These are phyloP conservation scores for Podarcis muralis DNA, from an alignment of 2,113 vertebrate species.

Conservation along the genomic window DNA sequence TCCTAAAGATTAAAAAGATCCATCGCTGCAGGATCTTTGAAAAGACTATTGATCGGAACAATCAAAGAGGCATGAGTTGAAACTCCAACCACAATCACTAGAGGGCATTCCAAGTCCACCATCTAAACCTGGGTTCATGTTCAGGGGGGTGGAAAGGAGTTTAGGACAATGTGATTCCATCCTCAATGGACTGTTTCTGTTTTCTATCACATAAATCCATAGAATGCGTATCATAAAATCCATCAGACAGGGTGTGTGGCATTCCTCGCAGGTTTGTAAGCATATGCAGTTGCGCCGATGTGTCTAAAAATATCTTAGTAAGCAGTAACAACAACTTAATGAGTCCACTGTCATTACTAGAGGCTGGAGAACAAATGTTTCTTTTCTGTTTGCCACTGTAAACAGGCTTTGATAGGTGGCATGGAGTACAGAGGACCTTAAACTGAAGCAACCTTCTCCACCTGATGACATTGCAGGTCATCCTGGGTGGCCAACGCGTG, in stretches of 20 bases:
- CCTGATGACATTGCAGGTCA: conserved; percentile 46
- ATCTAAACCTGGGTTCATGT: neutral
- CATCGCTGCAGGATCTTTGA: neutral
- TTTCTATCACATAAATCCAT: neutral
- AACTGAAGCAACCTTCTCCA: conserved; percentile 45
- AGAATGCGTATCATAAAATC: neutral
- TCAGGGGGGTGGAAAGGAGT: neutral
- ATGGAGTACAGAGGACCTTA: conserved; percentile 23
- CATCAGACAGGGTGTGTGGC: neutral
- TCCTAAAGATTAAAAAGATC: neutral
- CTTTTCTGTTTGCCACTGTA: neutral
- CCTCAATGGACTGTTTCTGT: neutral
- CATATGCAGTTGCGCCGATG: neutral
- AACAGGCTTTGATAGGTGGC: conserved; percentile 17
- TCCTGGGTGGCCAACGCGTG: conserved; percentile 18
- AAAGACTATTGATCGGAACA: neutral
- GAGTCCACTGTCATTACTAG: neutral
- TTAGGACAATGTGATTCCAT: neutral
- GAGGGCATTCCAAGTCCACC: neutral
- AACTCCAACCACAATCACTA: neutral
- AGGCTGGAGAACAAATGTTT: conserved; percentile 13
- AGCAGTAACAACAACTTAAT: neutral
- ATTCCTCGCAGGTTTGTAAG: neutral
- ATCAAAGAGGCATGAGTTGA: neutral
- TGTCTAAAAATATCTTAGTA: neutral